Conservation (phyloP, 2,797 vertebrate genomes). For the Cryptoprocta ferox region DNA sequence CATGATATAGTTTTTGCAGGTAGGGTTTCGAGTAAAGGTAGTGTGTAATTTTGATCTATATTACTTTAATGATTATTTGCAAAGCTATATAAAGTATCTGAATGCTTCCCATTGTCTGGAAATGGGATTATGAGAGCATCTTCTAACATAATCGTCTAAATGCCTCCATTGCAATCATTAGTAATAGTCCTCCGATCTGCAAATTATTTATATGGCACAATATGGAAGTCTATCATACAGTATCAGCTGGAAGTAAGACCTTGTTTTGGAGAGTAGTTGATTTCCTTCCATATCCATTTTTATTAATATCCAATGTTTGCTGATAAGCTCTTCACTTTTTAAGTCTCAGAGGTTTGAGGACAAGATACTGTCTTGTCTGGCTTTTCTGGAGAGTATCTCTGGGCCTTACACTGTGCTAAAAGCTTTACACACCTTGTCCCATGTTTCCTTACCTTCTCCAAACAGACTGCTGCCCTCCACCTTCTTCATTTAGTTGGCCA, state of each 20-base stretch:
- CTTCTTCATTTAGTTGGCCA: neutral
- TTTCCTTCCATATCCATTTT: neutral
- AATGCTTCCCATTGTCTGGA: constrained; percentile 6
- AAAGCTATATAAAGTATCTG: neutral
- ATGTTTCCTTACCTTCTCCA: neutral
- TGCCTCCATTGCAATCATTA: neutral
- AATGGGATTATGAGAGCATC: neutral
- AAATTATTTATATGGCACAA: neutral
- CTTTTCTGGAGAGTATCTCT: neutral
- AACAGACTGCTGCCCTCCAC: neutral
- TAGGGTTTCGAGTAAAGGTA: constrained; percentile 16
- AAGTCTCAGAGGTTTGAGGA: neutral
- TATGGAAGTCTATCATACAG: neutral
- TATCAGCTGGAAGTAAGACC: neutral
- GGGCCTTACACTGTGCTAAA: neutral
- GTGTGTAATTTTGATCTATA: neutral
- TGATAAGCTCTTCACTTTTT: constrained; percentile 10
- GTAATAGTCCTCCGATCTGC: neutral
- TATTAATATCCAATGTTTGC: neutral
- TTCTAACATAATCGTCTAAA: constrained; percentile 22
- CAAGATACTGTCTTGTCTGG: neutral
- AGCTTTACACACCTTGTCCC: neutral
- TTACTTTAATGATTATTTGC: constrained; percentile 38
- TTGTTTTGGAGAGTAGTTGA: neutral
- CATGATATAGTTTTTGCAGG: neutral